phyloP scores from a whole-genome alignment of 2,113 vertebrate species.

The Orientallactaga bullata region DNA sequence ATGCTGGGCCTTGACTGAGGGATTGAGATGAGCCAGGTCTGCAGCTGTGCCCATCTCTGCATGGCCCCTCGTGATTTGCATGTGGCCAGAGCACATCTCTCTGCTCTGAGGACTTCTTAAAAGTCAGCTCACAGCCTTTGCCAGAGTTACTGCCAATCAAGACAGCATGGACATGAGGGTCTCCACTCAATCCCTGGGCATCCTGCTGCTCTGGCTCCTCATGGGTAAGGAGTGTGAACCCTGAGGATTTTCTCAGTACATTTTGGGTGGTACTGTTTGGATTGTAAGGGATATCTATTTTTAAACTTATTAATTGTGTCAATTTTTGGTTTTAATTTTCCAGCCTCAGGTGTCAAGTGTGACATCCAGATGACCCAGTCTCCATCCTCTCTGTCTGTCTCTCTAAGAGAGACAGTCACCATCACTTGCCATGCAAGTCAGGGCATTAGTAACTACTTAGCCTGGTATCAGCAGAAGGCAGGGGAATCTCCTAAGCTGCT shows the following conservation, averaged over 20 bases:
- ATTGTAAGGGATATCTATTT: no score
- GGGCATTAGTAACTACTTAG: rapidly evolving
- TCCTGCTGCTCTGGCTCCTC: no score
- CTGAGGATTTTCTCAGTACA: no score
- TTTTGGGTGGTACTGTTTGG: no score
- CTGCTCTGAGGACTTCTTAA: not conserved
- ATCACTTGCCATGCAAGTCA: constrained; percentile 18
- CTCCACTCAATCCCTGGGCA: no score
- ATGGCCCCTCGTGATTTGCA: not conserved
- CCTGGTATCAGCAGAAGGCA: not conserved
- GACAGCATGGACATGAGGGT: no score
- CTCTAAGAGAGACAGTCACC: not conserved
- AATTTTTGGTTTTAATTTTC: not conserved
- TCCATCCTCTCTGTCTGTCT: not conserved
- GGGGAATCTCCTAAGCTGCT: not conserved
- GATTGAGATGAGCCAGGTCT: no score
- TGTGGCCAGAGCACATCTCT: not conserved
- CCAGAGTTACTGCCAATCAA: no score
- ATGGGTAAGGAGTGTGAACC: no score
- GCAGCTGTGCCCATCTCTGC: no score
- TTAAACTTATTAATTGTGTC: not conserved
- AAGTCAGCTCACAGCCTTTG: no score
- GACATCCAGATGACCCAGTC: not conserved
- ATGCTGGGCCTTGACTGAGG: no score
- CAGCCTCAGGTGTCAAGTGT: not conserved